Conservation (phyloP, 2,797 vertebrate genomes). For the Tragelaphus eurycerus region DNA sequence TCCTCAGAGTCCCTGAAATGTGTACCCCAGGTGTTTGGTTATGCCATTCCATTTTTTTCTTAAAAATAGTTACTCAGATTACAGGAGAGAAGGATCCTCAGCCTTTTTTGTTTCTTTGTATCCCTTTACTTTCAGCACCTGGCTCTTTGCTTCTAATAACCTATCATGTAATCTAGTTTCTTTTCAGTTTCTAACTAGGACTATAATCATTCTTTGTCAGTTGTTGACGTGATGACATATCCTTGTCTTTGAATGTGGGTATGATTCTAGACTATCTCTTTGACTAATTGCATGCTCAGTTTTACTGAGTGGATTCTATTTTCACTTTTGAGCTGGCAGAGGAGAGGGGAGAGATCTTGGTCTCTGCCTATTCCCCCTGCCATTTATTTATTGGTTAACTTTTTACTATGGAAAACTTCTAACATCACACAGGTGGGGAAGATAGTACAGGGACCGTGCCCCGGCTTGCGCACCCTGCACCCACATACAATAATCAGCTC, state of each 20-base stretch:
- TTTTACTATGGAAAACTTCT: constrained; percentile 12
- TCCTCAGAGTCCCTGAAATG: neutral
- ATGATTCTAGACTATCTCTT: neutral
- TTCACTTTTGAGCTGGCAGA: neutral
- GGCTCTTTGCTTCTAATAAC: neutral
- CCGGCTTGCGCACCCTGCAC: neutral
- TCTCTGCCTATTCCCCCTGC: neutral
- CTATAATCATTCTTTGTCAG: neutral
- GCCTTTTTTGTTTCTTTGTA: neutral
- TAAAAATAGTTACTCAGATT: neutral
- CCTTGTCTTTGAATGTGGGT: neutral
- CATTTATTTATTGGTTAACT: neutral
- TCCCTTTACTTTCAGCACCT: neutral
- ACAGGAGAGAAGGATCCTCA: neutral
- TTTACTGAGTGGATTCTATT: neutral
- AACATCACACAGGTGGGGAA: neutral
- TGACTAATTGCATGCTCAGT: neutral
- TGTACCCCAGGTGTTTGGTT: neutral
- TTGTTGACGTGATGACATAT: neutral
- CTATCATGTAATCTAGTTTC: neutral
- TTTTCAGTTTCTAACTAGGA: neutral
- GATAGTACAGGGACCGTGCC: neutral
- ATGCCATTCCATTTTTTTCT: neutral
- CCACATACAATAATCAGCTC: neutral
- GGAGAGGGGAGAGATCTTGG: neutral